Conservation (phyloP, 2,797 vertebrate species). For the Knipowitschia caucasica region DNA sequence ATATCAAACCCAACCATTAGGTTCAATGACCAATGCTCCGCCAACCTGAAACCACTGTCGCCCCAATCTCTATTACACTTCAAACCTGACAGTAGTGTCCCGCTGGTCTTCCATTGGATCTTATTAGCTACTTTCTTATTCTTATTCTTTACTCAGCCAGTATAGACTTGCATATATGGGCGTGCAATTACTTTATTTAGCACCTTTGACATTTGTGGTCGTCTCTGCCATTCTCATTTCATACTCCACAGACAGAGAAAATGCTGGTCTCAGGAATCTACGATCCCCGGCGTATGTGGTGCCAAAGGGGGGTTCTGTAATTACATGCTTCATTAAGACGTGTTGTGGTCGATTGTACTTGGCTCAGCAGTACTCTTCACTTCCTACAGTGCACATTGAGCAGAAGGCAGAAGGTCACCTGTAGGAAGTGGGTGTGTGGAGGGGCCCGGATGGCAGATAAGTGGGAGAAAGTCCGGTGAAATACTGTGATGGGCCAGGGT, state of each 20-base stretch:
- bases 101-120: too few species aligned
- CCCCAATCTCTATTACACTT: too few species aligned
- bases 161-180: too few species aligned
- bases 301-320: neutral
- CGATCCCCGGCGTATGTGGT: neutral
- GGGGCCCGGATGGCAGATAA: neutral
- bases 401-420: neutral
- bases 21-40: too few species aligned
- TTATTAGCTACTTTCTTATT: too few species aligned
- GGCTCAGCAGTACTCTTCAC: neutral
- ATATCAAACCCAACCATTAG: too few species aligned
- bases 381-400: neutral
- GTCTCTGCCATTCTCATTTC: neutral
- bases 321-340: slow-evolving; percentile 5
- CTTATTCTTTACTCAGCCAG: too few species aligned
- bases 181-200: too few species aligned
- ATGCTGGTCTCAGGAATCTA: neutral
- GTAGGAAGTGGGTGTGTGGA: neutral
- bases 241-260: neutral
- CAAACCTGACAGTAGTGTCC: too few species aligned
- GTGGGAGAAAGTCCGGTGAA: neutral
- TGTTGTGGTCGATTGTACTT: slow-evolving; percentile 4
- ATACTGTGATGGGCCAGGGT: neutral
- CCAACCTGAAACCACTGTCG: too few species aligned
- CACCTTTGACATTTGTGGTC: neutral